These are phyloP conservation scores for Triplophysa bombifrons DNA, from an alignment of 2,797 vertebrate species.

Conservation along the genomic window DNA sequence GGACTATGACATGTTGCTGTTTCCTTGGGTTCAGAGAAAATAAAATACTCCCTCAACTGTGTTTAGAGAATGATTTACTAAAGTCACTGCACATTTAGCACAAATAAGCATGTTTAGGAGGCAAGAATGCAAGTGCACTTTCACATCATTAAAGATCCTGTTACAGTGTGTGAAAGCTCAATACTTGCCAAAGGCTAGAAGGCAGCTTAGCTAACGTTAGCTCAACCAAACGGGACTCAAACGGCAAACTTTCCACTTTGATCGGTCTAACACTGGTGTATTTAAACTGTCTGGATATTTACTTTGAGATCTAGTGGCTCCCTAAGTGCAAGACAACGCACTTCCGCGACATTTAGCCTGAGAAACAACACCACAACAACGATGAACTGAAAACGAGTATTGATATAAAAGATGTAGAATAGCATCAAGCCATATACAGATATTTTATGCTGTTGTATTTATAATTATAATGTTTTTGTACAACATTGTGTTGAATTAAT, in stretches of 20 bases:
- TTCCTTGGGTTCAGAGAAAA: background rate
- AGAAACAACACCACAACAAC: background rate
- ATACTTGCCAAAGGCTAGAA: background rate
- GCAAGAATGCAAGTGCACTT: background rate
- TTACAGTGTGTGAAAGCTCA: background rate
- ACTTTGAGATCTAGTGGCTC: background rate
- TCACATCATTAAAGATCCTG: no score
- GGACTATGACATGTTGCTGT: background rate
- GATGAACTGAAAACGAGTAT: background rate
- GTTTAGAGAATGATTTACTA: conserved; percentile 6
- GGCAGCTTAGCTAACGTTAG: background rate
- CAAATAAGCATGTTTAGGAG: background rate
- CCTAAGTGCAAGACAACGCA: background rate
- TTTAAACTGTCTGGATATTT: background rate
- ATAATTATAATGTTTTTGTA: background rate
- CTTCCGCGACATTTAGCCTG: background rate
- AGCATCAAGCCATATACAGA: background rate
- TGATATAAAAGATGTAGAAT: background rate
- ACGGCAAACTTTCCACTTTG: background rate
- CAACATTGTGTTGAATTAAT: background rate
- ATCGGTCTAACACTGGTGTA: background rate
- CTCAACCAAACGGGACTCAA: background rate
- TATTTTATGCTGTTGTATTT: background rate
- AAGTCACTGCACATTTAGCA: background rate
- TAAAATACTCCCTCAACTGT: no score